Evolutionary conservation across 2,888 invertebrate genomes (phyloP), one percentile per base, ranked within the genome.

Genomic region (Spodoptera littoralis): DNA sequence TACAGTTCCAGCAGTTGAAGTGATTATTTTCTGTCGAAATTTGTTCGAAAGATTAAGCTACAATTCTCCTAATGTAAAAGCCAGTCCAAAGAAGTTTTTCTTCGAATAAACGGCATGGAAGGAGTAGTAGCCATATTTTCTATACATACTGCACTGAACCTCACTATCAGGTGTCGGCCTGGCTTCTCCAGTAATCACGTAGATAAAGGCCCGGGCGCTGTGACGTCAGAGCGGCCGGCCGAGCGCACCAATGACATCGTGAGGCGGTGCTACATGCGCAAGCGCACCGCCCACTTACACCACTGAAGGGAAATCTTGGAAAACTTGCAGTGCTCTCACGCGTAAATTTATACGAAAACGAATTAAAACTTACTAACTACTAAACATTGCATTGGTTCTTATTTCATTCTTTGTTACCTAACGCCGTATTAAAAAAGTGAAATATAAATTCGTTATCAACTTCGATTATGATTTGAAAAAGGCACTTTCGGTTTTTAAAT

Each of bases 221-320:
- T 93, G 93, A 94, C 93, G 94, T 94, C 92, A 93, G 83, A 91
- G 89, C 85, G 94, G 92, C 80, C 92, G 84, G 89, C 83, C 59
- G 66, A 73, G 83, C 70, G 86, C 83, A 81, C 94, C 93, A 92
- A 93, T 93, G 80, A 88, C 87, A 82, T 67, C 52, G 80, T 86
- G 84, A 91, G 92, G 91, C 92, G 93, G 92, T 82, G 87, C 89
- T 83, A 75, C 71, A 65, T 77, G 87, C 88, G 87, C 85, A 50
- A 64, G 83, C 87, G 92, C 86, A 88, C 88, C 93, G 93, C 94
- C 93, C 93, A 91, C 91, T 81, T 61, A 70, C 72, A 73, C 60
- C 73, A 60, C 79, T 69, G 75, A 65, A 73, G 74, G 90, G 87
- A 90, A 93, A 94, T 89, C 86, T 87, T 83, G 90, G 92, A 89